These are phyloP conservation scores for Netelia fuscicornis DNA, from an alignment of 2,888 invertebrate species.

Conservation along the genomic window DNA sequence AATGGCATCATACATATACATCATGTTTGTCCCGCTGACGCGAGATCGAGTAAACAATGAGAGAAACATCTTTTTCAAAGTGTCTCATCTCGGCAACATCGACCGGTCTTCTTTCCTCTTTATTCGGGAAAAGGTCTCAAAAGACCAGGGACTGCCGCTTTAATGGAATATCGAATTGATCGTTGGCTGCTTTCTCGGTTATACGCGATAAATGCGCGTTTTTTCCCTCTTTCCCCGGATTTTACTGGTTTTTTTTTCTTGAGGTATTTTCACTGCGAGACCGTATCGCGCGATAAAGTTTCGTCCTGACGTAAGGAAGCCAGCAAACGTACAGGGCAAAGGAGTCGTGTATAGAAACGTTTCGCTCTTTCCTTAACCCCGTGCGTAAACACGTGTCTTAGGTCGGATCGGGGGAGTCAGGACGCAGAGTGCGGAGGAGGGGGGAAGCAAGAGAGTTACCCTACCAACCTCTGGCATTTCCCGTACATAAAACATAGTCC, in stretches of 20 bases:
- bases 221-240: slow-evolving; percentile 1
- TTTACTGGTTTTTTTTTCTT: neutral
- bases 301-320: slow-evolving; percentile 31
- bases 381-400: slow-evolving; percentile 53
- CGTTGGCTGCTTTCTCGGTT: neutral
- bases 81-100: neutral
- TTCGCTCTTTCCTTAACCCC: slow-evolving; percentile 29
- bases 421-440: neutral
- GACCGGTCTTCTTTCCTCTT: neutral
- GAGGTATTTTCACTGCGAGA: neutral
- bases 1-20: neutral
- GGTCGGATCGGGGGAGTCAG: slow-evolving; percentile 21
- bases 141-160: neutral
- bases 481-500: slow-evolving; percentile 57
- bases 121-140: neutral
- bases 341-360: slow-evolving; percentile 13
- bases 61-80: slow-evolving; percentile 11
- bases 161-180: slow-evolving; percentile 21
- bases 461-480: slow-evolving; percentile 41
- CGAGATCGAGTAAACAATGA: slow-evolving; percentile 28
- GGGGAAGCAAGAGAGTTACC: slow-evolving; percentile 28
- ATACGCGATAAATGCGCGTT: neutral
- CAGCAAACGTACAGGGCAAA: slow-evolving; percentile 5
- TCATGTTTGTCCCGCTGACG: neutral
- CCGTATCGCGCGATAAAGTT: slow-evolving; percentile 15